phyloP scores from a whole-genome alignment of 2,888 invertebrate genomes.

The Spialia ferax region DNA sequence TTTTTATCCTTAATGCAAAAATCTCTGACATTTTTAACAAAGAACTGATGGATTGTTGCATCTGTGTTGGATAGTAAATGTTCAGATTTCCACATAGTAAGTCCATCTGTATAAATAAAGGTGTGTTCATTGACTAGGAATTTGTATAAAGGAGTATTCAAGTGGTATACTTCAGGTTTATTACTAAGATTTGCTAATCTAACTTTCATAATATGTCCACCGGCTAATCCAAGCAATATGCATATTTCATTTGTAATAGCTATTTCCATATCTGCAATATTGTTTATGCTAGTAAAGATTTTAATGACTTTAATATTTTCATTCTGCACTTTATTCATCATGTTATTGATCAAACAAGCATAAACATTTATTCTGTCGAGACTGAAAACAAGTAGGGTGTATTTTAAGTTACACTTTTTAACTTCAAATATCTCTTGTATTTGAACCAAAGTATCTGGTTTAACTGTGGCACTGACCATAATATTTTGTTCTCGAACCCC shows the following conservation, averaged over 20 bases:
- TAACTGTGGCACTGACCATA: neutral
- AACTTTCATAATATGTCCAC: slow-evolving; percentile 66
- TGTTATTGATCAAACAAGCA: slow-evolving; percentile 54
- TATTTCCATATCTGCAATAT: slow-evolving; percentile 63
- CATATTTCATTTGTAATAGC: slow-evolving; percentile 47
- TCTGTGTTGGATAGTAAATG: slow-evolving; percentile 53
- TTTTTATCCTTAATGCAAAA: slow-evolving; percentile 59
- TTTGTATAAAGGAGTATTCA: slow-evolving; percentile 68
- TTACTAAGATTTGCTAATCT: slow-evolving; percentile 49
- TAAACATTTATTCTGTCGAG: slow-evolving; percentile 62
- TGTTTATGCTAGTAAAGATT: slow-evolving; percentile 65
- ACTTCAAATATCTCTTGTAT: slow-evolving; percentile 37
- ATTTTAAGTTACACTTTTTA: neutral
- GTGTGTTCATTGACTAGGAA: slow-evolving; percentile 53
- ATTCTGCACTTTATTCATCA: slow-evolving; percentile 41
- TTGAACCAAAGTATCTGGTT: neutral
- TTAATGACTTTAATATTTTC: slow-evolving; percentile 52
- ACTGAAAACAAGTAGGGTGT: slow-evolving; percentile 32
- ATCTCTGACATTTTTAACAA: slow-evolving; percentile 66
- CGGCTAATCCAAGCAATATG: slow-evolving; percentile 61
- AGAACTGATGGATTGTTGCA: slow-evolving; percentile 59
- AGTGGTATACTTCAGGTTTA: slow-evolving; percentile 57
- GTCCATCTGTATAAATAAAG: slow-evolving; percentile 70
- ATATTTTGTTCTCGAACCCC: neutral
- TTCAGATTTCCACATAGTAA: slow-evolving; percentile 68